Evolutionary conservation across 2,113 vertebrate genomes (phyloP).

Genomic region (Periophthalmodon schlosseri): DNA sequence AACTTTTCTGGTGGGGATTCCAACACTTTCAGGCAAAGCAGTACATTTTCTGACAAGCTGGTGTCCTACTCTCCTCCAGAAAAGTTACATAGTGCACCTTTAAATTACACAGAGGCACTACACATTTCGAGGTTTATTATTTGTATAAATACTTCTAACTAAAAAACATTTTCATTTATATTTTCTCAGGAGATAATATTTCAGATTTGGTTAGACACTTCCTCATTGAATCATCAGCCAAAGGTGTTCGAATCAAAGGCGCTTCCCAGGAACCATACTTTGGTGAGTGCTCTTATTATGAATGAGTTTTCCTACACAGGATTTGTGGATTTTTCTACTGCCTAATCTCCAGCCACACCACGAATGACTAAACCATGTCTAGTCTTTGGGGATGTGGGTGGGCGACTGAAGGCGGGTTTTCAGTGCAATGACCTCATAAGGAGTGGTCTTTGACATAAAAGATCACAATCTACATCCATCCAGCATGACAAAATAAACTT

Average conservation of each 20-base stretch:
- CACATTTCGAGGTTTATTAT: neutral
- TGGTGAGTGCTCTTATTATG: conserved; percentile 65
- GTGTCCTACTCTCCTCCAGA: too few species aligned
- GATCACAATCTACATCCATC: neutral
- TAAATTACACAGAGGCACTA: too few species aligned
- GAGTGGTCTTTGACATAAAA: conserved; percentile 15
- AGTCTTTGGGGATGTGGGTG: conserved; percentile 11
- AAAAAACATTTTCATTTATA: neutral
- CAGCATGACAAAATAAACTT: neutral
- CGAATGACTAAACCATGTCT: conserved; percentile 40
- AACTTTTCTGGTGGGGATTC: too few species aligned
- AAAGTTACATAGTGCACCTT: too few species aligned
- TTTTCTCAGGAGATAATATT: conserved; percentile 56
- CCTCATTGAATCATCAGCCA: conserved; percentile 89
- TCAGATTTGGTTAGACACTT: conserved; percentile 83
- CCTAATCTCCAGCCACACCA: neutral
- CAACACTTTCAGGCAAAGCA: too few species aligned
- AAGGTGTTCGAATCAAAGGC: conserved; percentile 88
- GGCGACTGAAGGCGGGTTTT: neutral
- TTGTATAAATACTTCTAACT: neutral
- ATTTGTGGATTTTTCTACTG: neutral
- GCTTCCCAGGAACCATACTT: conserved; percentile 89
- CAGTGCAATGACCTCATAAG: conserved; percentile 23
- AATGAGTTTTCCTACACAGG: neutral
- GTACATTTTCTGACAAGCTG: too few species aligned